Base-by-base conservation (phyloP, 2,797 vertebrate species). In the Masticophis lateralis region DNA sequence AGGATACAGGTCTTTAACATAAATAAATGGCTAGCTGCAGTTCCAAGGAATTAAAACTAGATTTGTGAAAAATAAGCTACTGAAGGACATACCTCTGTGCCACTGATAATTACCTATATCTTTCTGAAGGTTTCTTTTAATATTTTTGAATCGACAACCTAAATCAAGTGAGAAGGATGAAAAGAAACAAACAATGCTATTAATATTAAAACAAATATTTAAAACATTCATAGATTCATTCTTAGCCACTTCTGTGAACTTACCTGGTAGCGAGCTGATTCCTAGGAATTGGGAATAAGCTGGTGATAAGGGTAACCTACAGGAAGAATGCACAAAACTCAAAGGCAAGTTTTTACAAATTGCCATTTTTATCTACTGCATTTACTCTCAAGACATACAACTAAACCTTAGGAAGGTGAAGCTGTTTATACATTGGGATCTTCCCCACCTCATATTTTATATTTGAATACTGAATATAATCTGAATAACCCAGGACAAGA, bases 61-160 rank as follows among this genome's bases (percentile, higher is more conserved):
- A n/a, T 18, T 9, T 20, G 1, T 79, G 79, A 22, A 12, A 60
- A 91, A 11, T 66, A 60, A 47, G 16, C 11, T 22, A 2, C 16
- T 69, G 22, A 69, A 56, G 74, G 27, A 60, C 18, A 87, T 66
- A 13, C 7, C 57, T 57, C 37, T 51, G 10, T 37, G 8, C 2
- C 79, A 32, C 9, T 89, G 69, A 83, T 0, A 97, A 97, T 98
- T 97, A 92, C 99, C 98, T 91, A 98, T 92, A 93, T 99, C 98
- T 96, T 98, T 98, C 60, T 98, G 98, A 93, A 99, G 97, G 96
- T 98, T 99, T 97, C 99, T 98, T 96, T 98, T 98, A 90, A 98
- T 91, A 91, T 98, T 98, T 97, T 99, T 99, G 97, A 98, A 99
- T 96, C 97, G 98, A 97, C 99, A 99, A 92, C 99, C 99, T 99